Evolutionary conservation across 2,113 vertebrate genomes (phyloP).

Genomic region (Terrapene triunguis): DNA sequence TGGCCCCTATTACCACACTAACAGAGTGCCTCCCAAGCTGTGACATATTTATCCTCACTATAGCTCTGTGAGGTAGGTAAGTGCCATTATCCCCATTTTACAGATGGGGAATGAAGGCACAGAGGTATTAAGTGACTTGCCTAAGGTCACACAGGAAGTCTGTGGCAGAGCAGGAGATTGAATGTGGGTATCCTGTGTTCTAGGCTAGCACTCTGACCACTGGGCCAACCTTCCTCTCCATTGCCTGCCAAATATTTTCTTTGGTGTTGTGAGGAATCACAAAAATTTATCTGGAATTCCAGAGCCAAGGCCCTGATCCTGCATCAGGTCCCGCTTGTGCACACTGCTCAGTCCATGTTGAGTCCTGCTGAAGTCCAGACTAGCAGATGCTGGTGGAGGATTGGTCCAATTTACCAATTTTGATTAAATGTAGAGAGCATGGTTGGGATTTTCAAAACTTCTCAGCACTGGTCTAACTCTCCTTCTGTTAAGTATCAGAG

Average conservation of each 20-base stretch:
- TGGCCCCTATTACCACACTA: slow-evolving; percentile 33
- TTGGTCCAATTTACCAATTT: background rate
- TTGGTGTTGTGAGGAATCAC: background rate
- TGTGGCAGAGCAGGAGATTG: rapidly evolving
- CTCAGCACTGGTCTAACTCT: background rate
- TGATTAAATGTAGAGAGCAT: background rate
- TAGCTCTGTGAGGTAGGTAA: slow-evolving; percentile 15
- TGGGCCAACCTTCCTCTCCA: background rate
- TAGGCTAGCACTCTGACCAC: background rate
- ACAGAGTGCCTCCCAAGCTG: background rate
- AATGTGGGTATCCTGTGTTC: background rate
- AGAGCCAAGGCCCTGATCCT: background rate
- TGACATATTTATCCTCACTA: slow-evolving; percentile 5
- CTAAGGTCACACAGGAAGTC: rapidly evolving
- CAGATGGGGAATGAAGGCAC: background rate
- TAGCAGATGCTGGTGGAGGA: background rate
- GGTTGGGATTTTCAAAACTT: background rate
- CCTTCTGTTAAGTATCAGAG: background rate
- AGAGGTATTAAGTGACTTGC: background rate
- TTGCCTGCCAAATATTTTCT: background rate
- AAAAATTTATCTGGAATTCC: background rate
- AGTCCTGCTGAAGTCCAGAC: background rate
- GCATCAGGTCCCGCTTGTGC: background rate
- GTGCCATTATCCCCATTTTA: background rate
- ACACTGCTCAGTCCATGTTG: rapidly evolving